Evolutionary conservation across 1,140 invertebrate species (phyloP), one percentile per base, ranked within the genome.

Genomic region (Dendrolimus kikuchii): DNA sequence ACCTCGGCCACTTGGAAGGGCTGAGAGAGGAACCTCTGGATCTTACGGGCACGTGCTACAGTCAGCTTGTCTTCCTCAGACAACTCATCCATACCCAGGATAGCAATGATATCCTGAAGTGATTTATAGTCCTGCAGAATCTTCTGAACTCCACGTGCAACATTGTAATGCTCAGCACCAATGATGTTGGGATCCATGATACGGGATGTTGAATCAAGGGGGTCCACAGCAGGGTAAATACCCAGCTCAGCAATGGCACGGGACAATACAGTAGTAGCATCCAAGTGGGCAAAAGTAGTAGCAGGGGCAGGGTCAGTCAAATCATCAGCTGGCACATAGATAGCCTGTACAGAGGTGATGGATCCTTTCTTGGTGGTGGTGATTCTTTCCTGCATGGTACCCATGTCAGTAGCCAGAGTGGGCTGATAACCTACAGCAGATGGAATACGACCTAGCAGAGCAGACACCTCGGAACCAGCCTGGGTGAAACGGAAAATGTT

Each of bases 401-500:
- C 98, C 98, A 99, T 99, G 88, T 99, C 98, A 89, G 97, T 99
- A 70, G 98, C 97, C 86, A 99, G 89, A 38, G 98, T 99, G 57
- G 97, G 97, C 81, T 99, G 97, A 83, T 99, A 99, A 91, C 98
- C 98, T 82, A 99, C 97, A 89, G 98, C 98, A 48, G 98, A 99
- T 65, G 98, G 98, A 84, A 99, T 99, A 95, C 98, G 97, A 90
- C 98, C 98, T 86, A 99, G 84, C 89, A 99, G 89, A 68, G 97
- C 96, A 77, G 96, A 98, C 77, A 95, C 82, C 88, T 99, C 98
- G 47, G 98, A 99, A 92, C 98, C 98, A 83, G 98, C 98, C 88
- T 99, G 98, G 55, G 98, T 99, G 89, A 99, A 99, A 87, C 98
- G 93, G 94, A 99, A 99, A 90, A 99, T 99, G 90, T 99, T 99